Base-by-base conservation (phyloP, 1,140 invertebrate species). In the Drosophila punjabiensis region DNA sequence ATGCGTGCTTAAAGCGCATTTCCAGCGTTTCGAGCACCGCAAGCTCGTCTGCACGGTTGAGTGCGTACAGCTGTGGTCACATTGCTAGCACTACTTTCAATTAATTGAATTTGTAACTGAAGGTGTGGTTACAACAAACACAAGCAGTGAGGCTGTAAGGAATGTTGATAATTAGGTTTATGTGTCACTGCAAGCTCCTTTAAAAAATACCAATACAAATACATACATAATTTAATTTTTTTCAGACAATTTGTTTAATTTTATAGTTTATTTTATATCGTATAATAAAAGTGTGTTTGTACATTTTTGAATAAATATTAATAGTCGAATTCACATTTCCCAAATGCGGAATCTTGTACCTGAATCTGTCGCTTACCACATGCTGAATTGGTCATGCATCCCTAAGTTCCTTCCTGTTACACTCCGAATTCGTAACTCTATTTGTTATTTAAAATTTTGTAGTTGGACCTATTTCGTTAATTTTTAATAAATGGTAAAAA, bases 1-100 rank as follows among this genome's bases (percentile, higher is more conserved):
- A 71, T 71, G 68, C 68, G 68, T 71, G 64, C 68, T 71, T 69
- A 45, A 71, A 71, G 68, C 64, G 64, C 68, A 58, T 70, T 70
- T 70, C 63, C 37, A 58, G 33, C 20, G 35, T 58, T 58, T 58
- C 55, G 33, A 60, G 37, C 24, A 30, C 37, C 24, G n/a, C 58
- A 67, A 35, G 32, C 62, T 43, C 45, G 64, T 18, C 63, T 30
- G 63, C 68, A 69, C 50, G 39, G 48, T 35, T 50, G 66, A 68
- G 61, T 68, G 43, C 8, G n/a, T 13, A 39, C 66, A 50, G 35
- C 9, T 37, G 28, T 1, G 66, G 61, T 24, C 28, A 32, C 33
- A 39, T n/a, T 24, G 20, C 18, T n/a, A 39, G 35, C 9, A 28
- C 33, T 10, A 5, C 16, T 37, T 37, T 10, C 6, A 16, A 10